Evolutionary conservation across 2,113 vertebrate species (phyloP), one percentile per base, ranked within the genome.

Genomic region (Coregonus clupeaformis): DNA sequence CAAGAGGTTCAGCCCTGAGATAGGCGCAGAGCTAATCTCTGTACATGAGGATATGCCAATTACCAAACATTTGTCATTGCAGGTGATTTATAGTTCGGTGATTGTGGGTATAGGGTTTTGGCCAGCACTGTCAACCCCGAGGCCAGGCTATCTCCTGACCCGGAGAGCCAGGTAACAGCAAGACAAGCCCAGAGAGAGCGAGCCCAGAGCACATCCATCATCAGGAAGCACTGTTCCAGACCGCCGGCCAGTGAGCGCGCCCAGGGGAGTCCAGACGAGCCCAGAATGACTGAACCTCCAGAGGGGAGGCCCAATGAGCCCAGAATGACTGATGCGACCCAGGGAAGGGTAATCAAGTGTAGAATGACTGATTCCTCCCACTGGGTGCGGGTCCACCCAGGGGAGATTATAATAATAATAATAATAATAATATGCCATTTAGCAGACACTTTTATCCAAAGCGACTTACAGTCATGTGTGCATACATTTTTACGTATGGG

Each of bases 301-400:
- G 72, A 82, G 81, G 83, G 86, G 82, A 89, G 83, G 84, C 84
- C 83, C 87, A 88, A 86, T 74, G 42, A 86, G 83, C 73, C 74
- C n/a, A 65, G 78, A 88, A 83, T 87, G 86, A 90, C 77, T 77
- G 85, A 92, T 88, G 84, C 71, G 74, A 73, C 87, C 82, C 86
- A 77, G 65, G 83, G 85, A 85, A 79, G 76, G 78, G 72, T 89
- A 89, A 88, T 87, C 67, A 65, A 84, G 83, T 81, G 77, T 78
- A 76, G 76, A 84, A 85, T 86, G 83, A 90, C 69, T 27, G 83
- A 88, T 88, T 80, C 52, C 67, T 77, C 83, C 77, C 49, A 68
- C 69, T 9, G 29, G 36, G 57, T 25, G 18, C 1, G 67, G n/a
- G n/a, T n/a, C n/a, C n/a, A n/a, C n/a, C n/a, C n/a, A n/a, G n/a